Percentiles rank a stretch among this genome's conserved stretches.
Conservation (phyloP, 2,888 invertebrate species). For the Plebejus argus region DNA sequence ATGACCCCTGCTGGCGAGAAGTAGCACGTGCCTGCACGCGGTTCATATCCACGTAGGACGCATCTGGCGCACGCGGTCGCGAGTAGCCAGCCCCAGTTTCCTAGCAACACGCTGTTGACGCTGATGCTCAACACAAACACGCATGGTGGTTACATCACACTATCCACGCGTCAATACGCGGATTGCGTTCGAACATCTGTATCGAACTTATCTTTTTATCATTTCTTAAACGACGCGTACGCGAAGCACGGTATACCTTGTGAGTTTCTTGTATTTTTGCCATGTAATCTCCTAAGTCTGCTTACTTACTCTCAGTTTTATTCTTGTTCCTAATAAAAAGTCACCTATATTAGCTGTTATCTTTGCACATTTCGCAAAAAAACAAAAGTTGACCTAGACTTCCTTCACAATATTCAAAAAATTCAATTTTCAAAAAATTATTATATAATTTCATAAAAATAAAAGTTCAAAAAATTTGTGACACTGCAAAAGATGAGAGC, state of each 20-base stretch:
- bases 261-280: constrained; percentile 4
- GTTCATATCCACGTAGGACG: constrained; percentile 67
- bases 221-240: neutral
- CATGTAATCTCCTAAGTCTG: neutral
- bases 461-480: constrained; percentile 67
- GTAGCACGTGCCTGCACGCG: constrained; percentile 72
- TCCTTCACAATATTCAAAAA: too few species aligned
- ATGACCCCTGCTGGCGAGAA: constrained; percentile 58
- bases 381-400: constrained; percentile 50
- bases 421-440: too few species aligned
- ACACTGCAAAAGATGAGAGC: constrained; percentile 52
- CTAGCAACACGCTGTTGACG: constrained; percentile 80
- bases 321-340: neutral
- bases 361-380: neutral
- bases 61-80: constrained; percentile 56
- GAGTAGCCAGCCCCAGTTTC: constrained; percentile 65
- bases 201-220: constrained; percentile 42
- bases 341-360: neutral
- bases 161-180: constrained; percentile 52
- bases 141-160: constrained; percentile 76
- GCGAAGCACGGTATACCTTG: constrained; percentile 1
- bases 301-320: neutral
- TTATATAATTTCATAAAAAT: too few species aligned
- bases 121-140: constrained; percentile 76
- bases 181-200: constrained; percentile 43